Base-by-base conservation (phyloP, 2,113 vertebrate genomes). In the Eurystomus gularis region DNA sequence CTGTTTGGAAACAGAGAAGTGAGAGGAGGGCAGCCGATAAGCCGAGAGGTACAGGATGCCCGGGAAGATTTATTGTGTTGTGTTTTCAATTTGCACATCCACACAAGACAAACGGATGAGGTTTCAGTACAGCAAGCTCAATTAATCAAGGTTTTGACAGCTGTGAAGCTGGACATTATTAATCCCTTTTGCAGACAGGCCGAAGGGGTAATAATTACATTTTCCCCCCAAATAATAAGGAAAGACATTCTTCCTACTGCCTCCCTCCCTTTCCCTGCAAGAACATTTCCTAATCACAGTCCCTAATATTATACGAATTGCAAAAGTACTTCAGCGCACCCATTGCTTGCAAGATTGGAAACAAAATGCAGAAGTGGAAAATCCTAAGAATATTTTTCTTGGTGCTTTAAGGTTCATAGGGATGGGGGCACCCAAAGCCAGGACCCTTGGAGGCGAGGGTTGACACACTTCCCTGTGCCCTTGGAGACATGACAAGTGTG, bases 41-140 rank as follows among this genome's bases (percentile, higher is more conserved):
- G 48, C 62, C 1, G 12, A 83, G 88, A 90, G 57, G 91, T 92
- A 76, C 60, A 75, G 79, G 44, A 52, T 79, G 88, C 80, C 89
- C 25, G 2, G 57, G 28, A 95, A 97, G 96, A 97, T 97, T 94
- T 95, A 97, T 97, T 76, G 97, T 94, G 64, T 78, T 94, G 68
- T 91, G 93, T 95, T 96, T 97, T 96, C 96, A 95, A 95, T 97
- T 97, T 97, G 82, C 96, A 96, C 96, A 93, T 92, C 14, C 60
- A 94, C 94, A 97, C 90, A 95, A 97, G 94, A 97, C 95, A 97
- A 97, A 97, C 96, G 95, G 96, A 97, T 87, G 96, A 97, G 82
- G 95, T 96, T 97, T 96, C 95, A 87, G 94, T 82, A 94, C 82
- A 92, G 91, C 60, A 86, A 83, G 82, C 91, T 97, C 96, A 93